Evolutionary conservation across 2,113 vertebrate genomes (phyloP), one percentile per base, ranked within the genome.

Genomic region (Emydocephalus ijimae): DNA sequence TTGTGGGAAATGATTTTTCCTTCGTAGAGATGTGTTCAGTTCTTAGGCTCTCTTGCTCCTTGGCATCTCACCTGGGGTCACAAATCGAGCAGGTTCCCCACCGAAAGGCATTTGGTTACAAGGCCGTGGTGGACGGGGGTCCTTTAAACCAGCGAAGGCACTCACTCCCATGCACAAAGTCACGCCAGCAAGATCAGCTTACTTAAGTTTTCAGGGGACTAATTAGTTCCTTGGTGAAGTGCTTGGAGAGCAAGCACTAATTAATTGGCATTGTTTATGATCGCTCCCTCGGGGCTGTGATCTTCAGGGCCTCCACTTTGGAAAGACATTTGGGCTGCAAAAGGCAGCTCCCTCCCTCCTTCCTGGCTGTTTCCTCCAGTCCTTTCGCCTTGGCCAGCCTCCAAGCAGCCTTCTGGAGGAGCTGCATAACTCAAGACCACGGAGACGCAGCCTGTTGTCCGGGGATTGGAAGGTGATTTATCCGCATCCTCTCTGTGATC

Each of bases 241-340:
- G 87, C 91, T 89, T 18, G 10, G 52, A 89, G 91, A 69, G 59
- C 91, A 88, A 92, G 48, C 61, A 45, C 87, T 92, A 92, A 92
- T 92, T 89, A 89, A 89, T 92, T 89, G 91, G 64, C 91, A 92
- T 92, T 56, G 89, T 89, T 89, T 92, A 89, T 85, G 56, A 81
- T 48, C 1, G 43, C 91, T 43, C 39, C 87, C 24, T 89, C 15
- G 57, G 87, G 61, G 52, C 64, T 81, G 18, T 92, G 91, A 89
- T 54, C 61, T 89, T 89, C 64, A 56, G 21, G 87, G 50, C 50
- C n/a, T 64, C 50, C 3, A 21, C 39, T 64, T 64, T 23, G 24
- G 54, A 21, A 21, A 26, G 45, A 85, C 1, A 1, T 59, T 50
- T n/a, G 55, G 43, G 57, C 43, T 26, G 45, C 43, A 5, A 12